Percentiles rank a stretch among this genome's conserved stretches.
phyloP scores from a whole-genome alignment of 2,113 vertebrate genomes.

The Varanus komodoensis region DNA sequence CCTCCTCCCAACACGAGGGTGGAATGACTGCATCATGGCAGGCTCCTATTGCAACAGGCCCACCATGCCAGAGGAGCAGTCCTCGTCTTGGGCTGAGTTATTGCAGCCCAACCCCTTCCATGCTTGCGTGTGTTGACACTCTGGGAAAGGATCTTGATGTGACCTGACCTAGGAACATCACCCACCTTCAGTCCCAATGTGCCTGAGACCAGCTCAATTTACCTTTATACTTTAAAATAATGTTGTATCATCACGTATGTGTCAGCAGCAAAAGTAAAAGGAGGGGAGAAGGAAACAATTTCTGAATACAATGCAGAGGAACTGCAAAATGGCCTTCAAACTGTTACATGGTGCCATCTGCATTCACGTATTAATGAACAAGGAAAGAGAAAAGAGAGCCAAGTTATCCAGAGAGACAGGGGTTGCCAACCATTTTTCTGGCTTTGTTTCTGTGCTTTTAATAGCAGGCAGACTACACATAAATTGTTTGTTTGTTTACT shows the following conservation, averaged over 20 bases:
- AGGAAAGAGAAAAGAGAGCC: neutral
- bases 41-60: neutral
- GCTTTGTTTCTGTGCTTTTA: neutral
- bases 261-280: neutral
- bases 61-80: neutral
- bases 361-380: neutral
- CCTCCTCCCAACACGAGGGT: slow-evolving; percentile 22
- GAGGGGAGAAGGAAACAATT: neutral
- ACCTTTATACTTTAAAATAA: neutral
- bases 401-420: neutral
- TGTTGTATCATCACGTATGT: neutral
- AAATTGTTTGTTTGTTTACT: no score
- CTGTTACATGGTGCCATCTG: neutral
- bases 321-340: neutral
- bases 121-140: neutral
- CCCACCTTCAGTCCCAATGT: neutral
- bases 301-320: neutral
- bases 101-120: neutral
- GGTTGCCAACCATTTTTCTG: neutral
- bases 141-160: neutral
- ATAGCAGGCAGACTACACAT: neutral
- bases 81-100: neutral
- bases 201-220: neutral
- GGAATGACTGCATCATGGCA: slow-evolving; percentile 12
- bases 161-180: neutral